These are phyloP conservation scores for Wiebesia pumilae DNA, from an alignment of 1,140 invertebrate genomes.

Conservation along the genomic window DNA sequence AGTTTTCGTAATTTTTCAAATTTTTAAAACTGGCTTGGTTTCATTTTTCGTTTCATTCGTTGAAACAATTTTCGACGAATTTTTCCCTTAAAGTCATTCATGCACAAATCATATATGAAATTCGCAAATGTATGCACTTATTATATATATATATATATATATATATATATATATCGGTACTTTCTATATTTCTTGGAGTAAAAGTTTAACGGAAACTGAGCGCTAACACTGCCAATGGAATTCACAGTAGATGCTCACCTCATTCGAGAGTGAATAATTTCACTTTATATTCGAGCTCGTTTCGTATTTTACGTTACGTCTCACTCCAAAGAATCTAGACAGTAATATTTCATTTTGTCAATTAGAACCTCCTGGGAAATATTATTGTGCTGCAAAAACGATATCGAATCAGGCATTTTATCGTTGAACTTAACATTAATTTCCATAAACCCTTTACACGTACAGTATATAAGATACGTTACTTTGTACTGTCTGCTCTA, in stretches of 20 bases:
- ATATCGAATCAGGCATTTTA: slow-evolving; percentile 38
- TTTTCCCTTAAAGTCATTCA: not conserved
- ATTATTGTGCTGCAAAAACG: slow-evolving; percentile 45
- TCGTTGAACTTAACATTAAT: slow-evolving; percentile 48
- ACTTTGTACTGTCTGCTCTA: slow-evolving; percentile 70
- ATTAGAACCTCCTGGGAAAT: not conserved
- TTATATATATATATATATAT: not conserved
- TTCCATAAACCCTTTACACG: slow-evolving; percentile 43
- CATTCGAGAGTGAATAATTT: not conserved
- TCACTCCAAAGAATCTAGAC: slow-evolving; percentile 25
- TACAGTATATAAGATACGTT: slow-evolving; percentile 60
- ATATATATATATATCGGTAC: slow-evolving; percentile 11
- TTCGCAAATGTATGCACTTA: not conserved
- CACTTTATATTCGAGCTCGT: too few relatives aligned
- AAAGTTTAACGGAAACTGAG: slow-evolving; percentile 5
- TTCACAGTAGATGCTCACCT: not conserved
- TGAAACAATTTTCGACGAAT: too few relatives aligned
- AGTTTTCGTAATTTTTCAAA: not conserved
- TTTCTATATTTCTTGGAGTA: slow-evolving; percentile 9
- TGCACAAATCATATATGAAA: slow-evolving; percentile 19
- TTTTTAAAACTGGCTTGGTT: not conserved
- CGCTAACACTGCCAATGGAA: not conserved
- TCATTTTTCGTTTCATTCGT: not conserved
- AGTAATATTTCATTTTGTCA: slow-evolving; percentile 33
- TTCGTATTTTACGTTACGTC: not conserved